Percentiles rank a stretch among this genome's conserved stretches.
Conservation (phyloP, 2,888 invertebrate species). For the Lypha dubia region DNA sequence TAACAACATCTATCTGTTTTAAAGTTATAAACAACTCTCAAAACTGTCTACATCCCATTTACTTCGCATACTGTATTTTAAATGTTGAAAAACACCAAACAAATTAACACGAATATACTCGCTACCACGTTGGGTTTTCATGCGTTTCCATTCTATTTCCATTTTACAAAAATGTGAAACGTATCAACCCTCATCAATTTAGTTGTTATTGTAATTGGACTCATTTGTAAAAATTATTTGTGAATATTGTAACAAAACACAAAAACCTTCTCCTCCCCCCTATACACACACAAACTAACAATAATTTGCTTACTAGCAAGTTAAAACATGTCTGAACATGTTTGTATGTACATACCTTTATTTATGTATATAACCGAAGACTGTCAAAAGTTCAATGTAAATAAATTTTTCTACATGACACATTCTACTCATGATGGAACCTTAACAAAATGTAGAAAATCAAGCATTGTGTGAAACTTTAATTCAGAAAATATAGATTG, state of each 20-base stretch:
- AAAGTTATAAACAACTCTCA: too few species aligned
- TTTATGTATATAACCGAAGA: not conserved
- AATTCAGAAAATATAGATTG: not conserved
- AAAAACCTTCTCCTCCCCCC: not conserved
- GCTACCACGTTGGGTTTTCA: not conserved
- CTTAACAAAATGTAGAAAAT: not conserved
- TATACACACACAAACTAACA: slow-evolving; percentile 24
- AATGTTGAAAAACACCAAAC: too few species aligned
- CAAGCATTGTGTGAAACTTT: not conserved
- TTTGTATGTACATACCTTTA: too few species aligned
- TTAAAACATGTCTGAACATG: slow-evolving; percentile 28
- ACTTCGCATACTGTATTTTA: not conserved
- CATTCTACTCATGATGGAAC: slow-evolving; percentile 15
- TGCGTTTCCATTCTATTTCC: not conserved
- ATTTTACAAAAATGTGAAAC: not conserved
- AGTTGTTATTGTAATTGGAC: slow-evolving; percentile 35
- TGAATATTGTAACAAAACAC: slow-evolving; percentile 37
- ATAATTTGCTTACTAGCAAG: slow-evolving; percentile 12
- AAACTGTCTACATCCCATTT: not conserved
- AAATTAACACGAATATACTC: slow-evolving; percentile 2
- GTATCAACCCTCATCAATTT: not conserved
- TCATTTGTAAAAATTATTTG: slow-evolving; percentile 55
- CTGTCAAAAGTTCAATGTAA: slow-evolving; percentile 24
- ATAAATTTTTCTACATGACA: slow-evolving; percentile 21
- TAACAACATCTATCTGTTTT: too few species aligned